Conservation (phyloP, 1,140 invertebrate genomes). For the Trinorchestia longiramus region DNA sequence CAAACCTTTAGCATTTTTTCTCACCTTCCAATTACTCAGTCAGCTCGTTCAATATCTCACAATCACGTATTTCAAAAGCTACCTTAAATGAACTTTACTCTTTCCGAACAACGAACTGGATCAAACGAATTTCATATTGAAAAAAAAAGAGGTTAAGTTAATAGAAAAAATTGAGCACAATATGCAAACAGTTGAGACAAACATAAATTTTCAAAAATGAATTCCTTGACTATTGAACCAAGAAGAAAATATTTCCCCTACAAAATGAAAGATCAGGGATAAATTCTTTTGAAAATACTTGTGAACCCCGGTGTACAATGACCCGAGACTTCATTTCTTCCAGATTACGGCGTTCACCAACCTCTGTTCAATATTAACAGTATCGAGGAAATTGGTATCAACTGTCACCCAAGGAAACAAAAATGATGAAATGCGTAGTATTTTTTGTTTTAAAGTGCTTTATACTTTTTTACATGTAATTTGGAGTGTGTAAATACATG, state of each 20-base stretch:
- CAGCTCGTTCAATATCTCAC: not conserved
- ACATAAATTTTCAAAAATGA: not conserved
- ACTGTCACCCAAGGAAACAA: no score
- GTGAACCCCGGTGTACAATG: not conserved
- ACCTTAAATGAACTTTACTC: not conserved
- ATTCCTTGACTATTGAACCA: not conserved
- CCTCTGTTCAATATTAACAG: no score
- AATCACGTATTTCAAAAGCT: not conserved
- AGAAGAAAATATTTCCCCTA: not conserved
- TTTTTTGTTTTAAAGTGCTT: no score
- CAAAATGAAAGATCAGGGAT: not conserved
- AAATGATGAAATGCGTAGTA: no score
- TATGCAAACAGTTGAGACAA: not conserved
- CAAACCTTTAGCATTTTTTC: not conserved
- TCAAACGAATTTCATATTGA: not conserved
- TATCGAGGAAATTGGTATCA: no score
- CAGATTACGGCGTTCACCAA: not conserved
- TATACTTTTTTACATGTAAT: no score
- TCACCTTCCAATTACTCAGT: not conserved
- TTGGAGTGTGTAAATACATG: no score
- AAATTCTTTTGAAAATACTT: not conserved
- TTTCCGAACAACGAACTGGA: not conserved
- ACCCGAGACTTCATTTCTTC: not conserved
- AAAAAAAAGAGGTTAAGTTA: not conserved
- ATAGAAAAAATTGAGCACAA: not conserved